Evolutionary conservation across 2,113 vertebrate genomes (phyloP).

Genomic region (Marmota flaviventris): DNA sequence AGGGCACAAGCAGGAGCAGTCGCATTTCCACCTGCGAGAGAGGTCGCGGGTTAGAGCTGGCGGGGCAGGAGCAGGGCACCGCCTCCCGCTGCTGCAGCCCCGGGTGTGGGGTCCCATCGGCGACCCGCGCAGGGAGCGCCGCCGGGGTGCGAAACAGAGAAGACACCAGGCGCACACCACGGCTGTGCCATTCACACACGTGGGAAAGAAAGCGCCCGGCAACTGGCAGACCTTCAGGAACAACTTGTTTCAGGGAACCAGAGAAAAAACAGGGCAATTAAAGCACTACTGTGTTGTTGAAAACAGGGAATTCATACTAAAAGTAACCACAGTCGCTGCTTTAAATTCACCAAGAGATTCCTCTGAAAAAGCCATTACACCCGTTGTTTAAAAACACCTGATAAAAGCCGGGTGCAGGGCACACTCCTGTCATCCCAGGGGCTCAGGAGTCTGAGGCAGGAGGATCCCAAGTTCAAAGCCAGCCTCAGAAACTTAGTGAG

Average conservation of each 20-base stretch:
- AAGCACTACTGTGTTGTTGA: neutral
- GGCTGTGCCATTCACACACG: neutral
- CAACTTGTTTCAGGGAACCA: neutral
- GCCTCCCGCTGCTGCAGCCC: neutral
- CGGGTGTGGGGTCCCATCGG: neutral
- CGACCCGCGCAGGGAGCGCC: neutral
- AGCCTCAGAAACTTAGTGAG: too few relatives aligned
- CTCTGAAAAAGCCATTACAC: neutral
- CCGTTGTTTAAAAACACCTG: neutral
- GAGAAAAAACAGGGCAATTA: neutral
- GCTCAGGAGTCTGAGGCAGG: too few relatives aligned
- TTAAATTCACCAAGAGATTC: neutral
- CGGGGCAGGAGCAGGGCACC: neutral
- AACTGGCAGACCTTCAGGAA: neutral
- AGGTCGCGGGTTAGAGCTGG: neutral
- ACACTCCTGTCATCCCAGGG: too few relatives aligned
- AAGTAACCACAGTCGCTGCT: neutral
- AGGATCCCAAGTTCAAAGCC: too few relatives aligned
- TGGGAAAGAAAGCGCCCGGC: neutral
- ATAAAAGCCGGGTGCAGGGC: neutral
- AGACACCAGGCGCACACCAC: accelerated
- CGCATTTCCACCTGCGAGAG: constrained; percentile 50
- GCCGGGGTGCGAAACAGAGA: neutral
- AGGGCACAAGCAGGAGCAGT: neutral
- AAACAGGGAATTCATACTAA: neutral